phyloP scores from a whole-genome alignment of 2,888 invertebrate genomes.

The Myopa testacea region DNA sequence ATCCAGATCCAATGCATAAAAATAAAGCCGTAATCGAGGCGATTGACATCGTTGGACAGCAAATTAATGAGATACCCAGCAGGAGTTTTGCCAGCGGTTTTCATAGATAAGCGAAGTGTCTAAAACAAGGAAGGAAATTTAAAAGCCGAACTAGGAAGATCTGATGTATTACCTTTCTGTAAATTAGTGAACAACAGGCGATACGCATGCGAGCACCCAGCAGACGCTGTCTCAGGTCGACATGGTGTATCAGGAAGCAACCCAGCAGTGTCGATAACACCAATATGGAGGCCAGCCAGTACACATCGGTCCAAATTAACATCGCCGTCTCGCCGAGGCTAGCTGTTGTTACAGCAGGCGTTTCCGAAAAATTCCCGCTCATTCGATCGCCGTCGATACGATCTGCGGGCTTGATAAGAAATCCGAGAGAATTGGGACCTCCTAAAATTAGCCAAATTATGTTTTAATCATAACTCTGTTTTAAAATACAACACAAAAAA shows the following conservation, averaged over 20 bases:
- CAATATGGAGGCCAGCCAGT: slow-evolving; percentile 63
- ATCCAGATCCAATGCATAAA: slow-evolving; percentile 91
- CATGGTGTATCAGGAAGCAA: slow-evolving; percentile 68
- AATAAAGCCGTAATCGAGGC: slow-evolving; percentile 87
- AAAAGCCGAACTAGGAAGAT: too few species aligned
- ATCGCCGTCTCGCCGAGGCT: slow-evolving; percentile 44
- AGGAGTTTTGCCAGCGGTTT: slow-evolving; percentile 78
- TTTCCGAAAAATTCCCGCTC: neutral
- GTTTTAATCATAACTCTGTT: too few species aligned
- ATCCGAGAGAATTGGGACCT: slow-evolving; percentile 6
- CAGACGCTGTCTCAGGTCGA: slow-evolving; percentile 63
- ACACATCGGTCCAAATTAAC: slow-evolving; percentile 62
- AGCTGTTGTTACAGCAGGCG: slow-evolving; percentile 19
- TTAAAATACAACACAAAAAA: too few species aligned
- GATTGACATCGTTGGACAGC: slow-evolving; percentile 92
- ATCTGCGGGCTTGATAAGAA: neutral
- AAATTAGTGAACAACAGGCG: slow-evolving; percentile 76
- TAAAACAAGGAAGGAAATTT: slow-evolving; percentile 55
- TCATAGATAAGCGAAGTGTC: slow-evolving; percentile 77
- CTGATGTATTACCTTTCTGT: slow-evolving; percentile 72
- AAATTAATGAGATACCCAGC: slow-evolving; percentile 94
- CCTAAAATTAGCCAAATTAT: neutral
- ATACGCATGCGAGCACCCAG: slow-evolving; percentile 76
- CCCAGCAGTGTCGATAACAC: slow-evolving; percentile 60
- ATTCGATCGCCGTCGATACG: neutral